Base-by-base conservation (phyloP, 2,888 invertebrate genomes). In the Baccha elongata region DNA sequence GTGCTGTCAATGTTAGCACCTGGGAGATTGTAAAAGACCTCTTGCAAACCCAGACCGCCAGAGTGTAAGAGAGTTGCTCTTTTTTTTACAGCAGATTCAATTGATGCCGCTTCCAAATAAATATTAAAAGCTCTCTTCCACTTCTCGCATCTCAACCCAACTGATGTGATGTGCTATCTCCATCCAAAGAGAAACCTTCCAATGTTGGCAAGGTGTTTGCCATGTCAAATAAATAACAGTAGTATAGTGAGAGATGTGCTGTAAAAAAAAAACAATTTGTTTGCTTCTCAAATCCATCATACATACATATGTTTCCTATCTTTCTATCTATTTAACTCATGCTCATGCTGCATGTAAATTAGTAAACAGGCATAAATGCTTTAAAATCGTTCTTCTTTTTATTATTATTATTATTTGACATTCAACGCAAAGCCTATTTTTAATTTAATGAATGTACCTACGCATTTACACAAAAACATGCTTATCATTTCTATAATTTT, bases 101-200 rank as follows among this genome's bases (percentile, higher is more conserved):
- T 35, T 3, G 40, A 23, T 44, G 69, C 53, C 1, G 55, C 69
- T 21, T 69, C 58, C 10, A 69, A 21, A 8, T 58, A 67, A n/a
- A 69, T 69, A 5, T 15, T 11, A 1, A 69, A 46, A 3, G 35
- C 46, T 13, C 55, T 42, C 44, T 68, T 58, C 55, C 69, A 69
- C 23, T 48, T 69, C 26, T 69, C 69, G 46, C 55, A 62, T 40
- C 50, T 62, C 10, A 72, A 19, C 21, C 72, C 52, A 11, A 52
- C 37, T 40, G 62, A 52, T 58, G 29, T 2, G 26, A 37, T 13
- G n/a, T n/a, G n/a, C n/a, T n/a, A n/a, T 69, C 40, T 19, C 60
- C 50, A 2, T 60, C 58, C 13, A 37, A 58, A n/a, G 55, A 48
- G 21, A 48, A 48, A 23, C 23, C 23, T 48, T 48, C 44, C 44